These are phyloP conservation scores for Gnathonemus longibarbis DNA, from an alignment of 2,113 vertebrate species.

Conservation along the genomic window DNA sequence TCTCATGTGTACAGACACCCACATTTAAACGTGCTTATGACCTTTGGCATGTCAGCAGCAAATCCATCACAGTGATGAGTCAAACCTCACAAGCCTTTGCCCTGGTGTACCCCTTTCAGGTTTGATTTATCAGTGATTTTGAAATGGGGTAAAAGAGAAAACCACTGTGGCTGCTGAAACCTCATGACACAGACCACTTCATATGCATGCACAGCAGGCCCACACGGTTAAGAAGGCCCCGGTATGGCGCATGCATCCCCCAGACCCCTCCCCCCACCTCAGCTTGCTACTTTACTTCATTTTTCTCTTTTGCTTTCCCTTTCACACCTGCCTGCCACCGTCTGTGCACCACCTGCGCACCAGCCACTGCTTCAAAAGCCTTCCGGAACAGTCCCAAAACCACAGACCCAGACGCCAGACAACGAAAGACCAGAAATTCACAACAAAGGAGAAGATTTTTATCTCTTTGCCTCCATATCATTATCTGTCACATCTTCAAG, in stretches of 20 bases:
- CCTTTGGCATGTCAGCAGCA: background rate
- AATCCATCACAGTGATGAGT: background rate
- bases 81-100: background rate
- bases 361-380: background rate
- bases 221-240: background rate
- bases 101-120: background rate
- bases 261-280: background rate
- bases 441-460: background rate
- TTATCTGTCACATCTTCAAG: slow-evolving; percentile 7
- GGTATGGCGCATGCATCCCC: background rate
- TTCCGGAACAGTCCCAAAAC: background rate
- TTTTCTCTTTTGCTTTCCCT: background rate
- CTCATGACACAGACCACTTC: background rate
- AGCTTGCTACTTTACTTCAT: background rate
- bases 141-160: background rate
- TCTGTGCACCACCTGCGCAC: background rate
- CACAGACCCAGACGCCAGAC: background rate
- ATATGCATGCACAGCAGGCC: background rate
- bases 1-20: background rate
- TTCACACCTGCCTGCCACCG: background rate
- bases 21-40: background rate
- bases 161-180: background rate
- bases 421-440: background rate
- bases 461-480: too few species aligned
- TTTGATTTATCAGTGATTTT: background rate